Conservation (phyloP, 2,113 vertebrate genomes). For the Boleophthalmus pectinirostris region DNA sequence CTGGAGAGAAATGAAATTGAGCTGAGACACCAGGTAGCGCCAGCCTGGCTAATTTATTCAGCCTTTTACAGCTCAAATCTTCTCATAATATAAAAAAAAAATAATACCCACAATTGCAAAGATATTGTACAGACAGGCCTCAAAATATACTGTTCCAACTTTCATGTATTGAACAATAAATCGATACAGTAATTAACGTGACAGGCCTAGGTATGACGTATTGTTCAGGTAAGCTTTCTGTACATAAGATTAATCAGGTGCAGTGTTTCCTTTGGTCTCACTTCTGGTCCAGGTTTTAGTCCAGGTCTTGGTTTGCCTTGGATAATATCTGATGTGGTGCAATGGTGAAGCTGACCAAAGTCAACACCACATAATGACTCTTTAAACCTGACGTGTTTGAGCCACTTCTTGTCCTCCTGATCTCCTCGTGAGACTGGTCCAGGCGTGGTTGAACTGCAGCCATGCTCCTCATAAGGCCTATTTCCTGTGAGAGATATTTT, state of each 20-base stretch:
- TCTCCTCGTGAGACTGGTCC: conserved; percentile 12
- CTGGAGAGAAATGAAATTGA: no score
- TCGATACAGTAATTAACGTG: no score
- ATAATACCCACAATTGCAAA: no score
- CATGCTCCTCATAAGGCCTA: conserved; percentile 37
- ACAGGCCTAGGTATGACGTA: background rate
- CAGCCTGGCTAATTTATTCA: no score
- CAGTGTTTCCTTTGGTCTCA: background rate
- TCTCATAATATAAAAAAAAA: no score
- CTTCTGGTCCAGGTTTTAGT: conserved; percentile 20
- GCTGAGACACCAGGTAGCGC: no score
- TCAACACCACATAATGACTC: conserved; percentile 58
- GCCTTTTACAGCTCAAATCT: no score
- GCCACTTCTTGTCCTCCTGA: conserved; percentile 20
- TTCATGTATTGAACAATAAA: no score
- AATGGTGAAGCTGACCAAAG: conserved; percentile 49
- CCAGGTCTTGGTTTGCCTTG: conserved; percentile 39
- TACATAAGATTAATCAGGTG: background rate
- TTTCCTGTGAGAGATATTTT: conserved; percentile 26
- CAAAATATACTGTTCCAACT: no score
- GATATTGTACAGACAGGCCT: no score
- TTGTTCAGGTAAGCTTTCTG: background rate
- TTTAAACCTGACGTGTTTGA: conserved; percentile 34
- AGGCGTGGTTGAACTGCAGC: conserved; percentile 12
- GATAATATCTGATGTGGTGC: conserved; percentile 37